Conservation (phyloP, 92 coral and sea anemone species). For the Siderastrea radians region DNA sequence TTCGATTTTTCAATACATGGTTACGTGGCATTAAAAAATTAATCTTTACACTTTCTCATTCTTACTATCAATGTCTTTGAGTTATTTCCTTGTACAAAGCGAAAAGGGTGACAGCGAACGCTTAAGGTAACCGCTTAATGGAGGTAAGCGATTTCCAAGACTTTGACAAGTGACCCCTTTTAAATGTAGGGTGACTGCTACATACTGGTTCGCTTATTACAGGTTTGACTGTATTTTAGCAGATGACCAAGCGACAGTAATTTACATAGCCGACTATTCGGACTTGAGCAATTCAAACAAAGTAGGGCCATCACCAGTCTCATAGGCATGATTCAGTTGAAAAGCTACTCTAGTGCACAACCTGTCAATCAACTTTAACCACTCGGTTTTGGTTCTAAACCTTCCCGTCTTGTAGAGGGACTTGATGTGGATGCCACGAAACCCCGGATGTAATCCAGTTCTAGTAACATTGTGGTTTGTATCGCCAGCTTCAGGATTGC, state of each 20-base stretch:
- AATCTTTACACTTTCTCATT: too few relatives aligned
- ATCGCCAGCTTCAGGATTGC: slow-evolving; percentile 33
- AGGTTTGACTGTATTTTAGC: neutral
- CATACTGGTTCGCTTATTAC: too few relatives aligned
- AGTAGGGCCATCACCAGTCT: slow-evolving; percentile 47
- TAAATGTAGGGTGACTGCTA: too few relatives aligned
- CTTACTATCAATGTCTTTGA: too few relatives aligned
- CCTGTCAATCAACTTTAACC: slow-evolving; percentile 25
- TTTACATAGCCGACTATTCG: neutral
- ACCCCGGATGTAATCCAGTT: slow-evolving; percentile 20
- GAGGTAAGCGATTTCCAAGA: too few relatives aligned
- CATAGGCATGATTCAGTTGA: slow-evolving; percentile 20
- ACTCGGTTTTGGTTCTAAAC: slow-evolving; percentile 27
- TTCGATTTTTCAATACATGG: too few relatives aligned
- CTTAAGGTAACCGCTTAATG: too few relatives aligned
- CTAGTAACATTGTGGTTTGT: slow-evolving; percentile 13
- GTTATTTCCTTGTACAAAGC: too few relatives aligned
- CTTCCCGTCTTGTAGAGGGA: slow-evolving; percentile 19
- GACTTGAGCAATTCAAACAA: slow-evolving; percentile 28
- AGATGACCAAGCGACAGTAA: neutral
- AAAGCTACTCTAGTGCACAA: slow-evolving; percentile 29
- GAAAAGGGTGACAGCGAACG: too few relatives aligned
- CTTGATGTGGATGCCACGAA: slow-evolving; percentile 35
- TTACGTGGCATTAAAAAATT: too few relatives aligned
- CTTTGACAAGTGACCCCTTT: too few relatives aligned